Conservation (phyloP, 92 coral and sea anemone genomes). For the Nematostella vectensis region DNA sequence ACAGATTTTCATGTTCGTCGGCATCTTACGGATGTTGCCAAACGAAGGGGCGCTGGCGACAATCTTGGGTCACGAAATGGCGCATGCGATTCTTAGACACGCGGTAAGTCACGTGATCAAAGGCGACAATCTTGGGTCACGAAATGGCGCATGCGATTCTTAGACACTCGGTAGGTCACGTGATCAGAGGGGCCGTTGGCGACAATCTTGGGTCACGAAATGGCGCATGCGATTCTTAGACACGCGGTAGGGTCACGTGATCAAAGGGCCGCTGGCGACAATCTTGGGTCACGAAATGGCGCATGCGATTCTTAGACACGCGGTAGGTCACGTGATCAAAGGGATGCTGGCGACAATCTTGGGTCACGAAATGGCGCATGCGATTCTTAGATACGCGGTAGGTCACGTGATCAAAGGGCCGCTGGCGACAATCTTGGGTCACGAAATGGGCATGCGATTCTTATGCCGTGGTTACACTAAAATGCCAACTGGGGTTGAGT, state of each 20-base stretch:
- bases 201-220: constrained; percentile 86
- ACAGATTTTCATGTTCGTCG: constrained; percentile 84
- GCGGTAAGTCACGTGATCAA: constrained; percentile 47
- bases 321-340: constrained; percentile 63
- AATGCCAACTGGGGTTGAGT: too few relatives aligned
- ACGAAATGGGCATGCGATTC: constrained; percentile 88
- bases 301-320: constrained; percentile 81
- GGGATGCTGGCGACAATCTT: constrained; percentile 75
- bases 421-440: constrained; percentile 82
- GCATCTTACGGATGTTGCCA: constrained; percentile 57
- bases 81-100: constrained; percentile 85
- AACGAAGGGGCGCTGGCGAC: constrained; percentile 81
- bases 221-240: constrained; percentile 85
- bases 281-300: constrained; percentile 96
- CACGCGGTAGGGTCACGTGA: constrained; percentile 91
- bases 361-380: constrained; percentile 98
- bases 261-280: constrained; percentile 60
- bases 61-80: constrained; percentile 91
- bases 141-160: constrained; percentile 93
- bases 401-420: constrained; percentile 57
- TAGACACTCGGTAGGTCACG: constrained; percentile 66
- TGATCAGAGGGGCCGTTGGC: constrained; percentile 75
- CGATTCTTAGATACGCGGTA: constrained; percentile 76
- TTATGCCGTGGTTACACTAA: constrained; percentile 23
- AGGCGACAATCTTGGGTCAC: constrained; percentile 81